Evolutionary conservation across 2,113 vertebrate genomes (phyloP), one percentile per base, ranked within the genome.

Genomic region (Cariama cristata): DNA sequence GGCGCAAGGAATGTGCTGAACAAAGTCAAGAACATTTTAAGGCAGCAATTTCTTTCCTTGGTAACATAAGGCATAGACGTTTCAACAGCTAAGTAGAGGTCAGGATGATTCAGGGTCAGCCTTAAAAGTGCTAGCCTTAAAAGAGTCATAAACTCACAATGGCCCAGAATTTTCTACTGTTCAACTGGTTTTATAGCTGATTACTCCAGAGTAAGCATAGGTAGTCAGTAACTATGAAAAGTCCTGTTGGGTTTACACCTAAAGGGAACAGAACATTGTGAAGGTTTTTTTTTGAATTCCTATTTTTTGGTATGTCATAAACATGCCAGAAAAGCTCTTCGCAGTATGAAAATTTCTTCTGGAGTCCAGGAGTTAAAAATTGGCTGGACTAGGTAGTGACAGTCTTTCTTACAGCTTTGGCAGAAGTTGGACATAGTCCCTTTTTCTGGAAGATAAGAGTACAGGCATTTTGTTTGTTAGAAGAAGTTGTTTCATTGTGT

Each of bases 51-150:
- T 85, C 91, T 91, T 66, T n/a, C 83, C 76, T 64, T 68, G 49
- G 50, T 38, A 68, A n/a, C 53, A 2, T 3, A 58, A 96, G 35
- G 88, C 72, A 49, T 27, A 44, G 86, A 58, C 4, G 6, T 86
- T 91, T 84, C 76, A 71, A 33, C 60, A 75, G 44, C 83, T 35
- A 14, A 80, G 67, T 44, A 55, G 50, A 95, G 89, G 77, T 85
- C 10, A 11, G 69, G 66, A 90, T 74, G 80, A 87, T 97, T 91
- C 88, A 87, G 76, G 89, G 86, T 75, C 94, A 87, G 20, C 33
- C 72, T 94, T 80, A 19, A 47, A 77, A 94, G 72, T 52, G 42
- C 20, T 55, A 63, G 82, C 72, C 49, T 88, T 84, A 75, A 71
- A 94, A 75, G 80, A 85, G 68, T 72, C 66, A 69, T 82, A 87